Conservation (phyloP, 2,888 invertebrate species). For the Drosophila setosimentum region DNA sequence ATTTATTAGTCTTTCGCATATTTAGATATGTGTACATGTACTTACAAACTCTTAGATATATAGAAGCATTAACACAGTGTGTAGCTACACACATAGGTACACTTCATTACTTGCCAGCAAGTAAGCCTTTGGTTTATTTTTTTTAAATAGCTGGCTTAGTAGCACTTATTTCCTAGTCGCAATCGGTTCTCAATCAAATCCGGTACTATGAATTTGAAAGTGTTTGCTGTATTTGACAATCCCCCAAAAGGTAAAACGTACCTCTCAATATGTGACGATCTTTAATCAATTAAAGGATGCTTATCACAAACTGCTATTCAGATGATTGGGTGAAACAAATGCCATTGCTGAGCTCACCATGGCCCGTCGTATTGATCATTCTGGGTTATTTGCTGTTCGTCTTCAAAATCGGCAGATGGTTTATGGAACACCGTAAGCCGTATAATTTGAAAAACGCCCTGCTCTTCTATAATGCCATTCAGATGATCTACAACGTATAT, state of each 20-base stretch:
- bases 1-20: neutral
- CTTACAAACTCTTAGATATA: neutral
- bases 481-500: slow-evolving; percentile 93
- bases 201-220: slow-evolving; percentile 12
- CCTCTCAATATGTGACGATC: neutral
- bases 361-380: slow-evolving; percentile 88
- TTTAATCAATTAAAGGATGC: neutral
- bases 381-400: slow-evolving; percentile 90
- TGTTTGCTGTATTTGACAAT: slow-evolving; percentile 1
- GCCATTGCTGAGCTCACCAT: slow-evolving; percentile 90
- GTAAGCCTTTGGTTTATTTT: too few species aligned
- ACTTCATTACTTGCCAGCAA: neutral
- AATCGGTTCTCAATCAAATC: neutral
- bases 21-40: too few species aligned
- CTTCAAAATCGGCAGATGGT: slow-evolving; percentile 89
- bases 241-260: slow-evolving; percentile 7
- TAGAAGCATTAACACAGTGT: neutral
- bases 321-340: slow-evolving; percentile 24
- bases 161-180: neutral
- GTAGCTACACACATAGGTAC: neutral
- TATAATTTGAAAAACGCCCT: slow-evolving; percentile 90
- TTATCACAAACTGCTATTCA: slow-evolving; percentile 13
- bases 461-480: slow-evolving; percentile 92
- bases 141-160: slow-evolving; percentile 11
- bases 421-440: slow-evolving; percentile 90